These are phyloP conservation scores for Prostheceraeus crozeri DNA, from an alignment of 2,888 invertebrate species.

Conservation along the genomic window DNA sequence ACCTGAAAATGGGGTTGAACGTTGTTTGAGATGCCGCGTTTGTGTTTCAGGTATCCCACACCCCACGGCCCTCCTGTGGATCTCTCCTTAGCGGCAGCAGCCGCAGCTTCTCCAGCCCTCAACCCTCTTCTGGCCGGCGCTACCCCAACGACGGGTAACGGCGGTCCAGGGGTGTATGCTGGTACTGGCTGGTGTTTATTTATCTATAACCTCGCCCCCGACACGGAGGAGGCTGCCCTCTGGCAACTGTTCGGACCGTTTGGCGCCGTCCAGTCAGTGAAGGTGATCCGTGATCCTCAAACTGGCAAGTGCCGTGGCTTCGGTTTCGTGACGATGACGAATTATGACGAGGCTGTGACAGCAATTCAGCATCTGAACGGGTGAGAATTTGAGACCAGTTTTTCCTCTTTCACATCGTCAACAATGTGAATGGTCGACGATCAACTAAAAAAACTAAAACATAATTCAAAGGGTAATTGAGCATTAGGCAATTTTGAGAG, in stretches of 20 bases:
- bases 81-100: constrained; percentile 65
- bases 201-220: constrained; percentile 82
- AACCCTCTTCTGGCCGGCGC: too few species aligned
- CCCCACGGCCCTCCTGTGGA: constrained; percentile 18
- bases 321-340: constrained; percentile 96
- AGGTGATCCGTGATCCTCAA: constrained; percentile 86
- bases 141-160: too few species aligned
- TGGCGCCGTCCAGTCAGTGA: constrained; percentile 91
- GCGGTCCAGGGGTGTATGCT: constrained; percentile 35
- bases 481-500: too few species aligned
- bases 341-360: constrained; percentile 89
- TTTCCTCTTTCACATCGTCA: too few species aligned
- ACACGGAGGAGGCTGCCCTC: constrained; percentile 79
- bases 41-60: constrained; percentile 28
- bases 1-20: too few species aligned
- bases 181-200: constrained; percentile 80
- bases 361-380: constrained; percentile 93
- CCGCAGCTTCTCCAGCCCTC: constrained; percentile 48
- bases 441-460: too few species aligned
- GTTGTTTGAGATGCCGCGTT: too few species aligned
- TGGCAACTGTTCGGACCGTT: constrained; percentile 95
- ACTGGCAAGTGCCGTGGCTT: constrained; percentile 97
- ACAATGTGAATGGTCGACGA: too few species aligned
- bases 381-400: too few species aligned
- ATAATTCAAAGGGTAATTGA: too few species aligned